Evolutionary conservation across 2,797 vertebrate species (phyloP).

Genomic region (Scolopax rusticola): DNA sequence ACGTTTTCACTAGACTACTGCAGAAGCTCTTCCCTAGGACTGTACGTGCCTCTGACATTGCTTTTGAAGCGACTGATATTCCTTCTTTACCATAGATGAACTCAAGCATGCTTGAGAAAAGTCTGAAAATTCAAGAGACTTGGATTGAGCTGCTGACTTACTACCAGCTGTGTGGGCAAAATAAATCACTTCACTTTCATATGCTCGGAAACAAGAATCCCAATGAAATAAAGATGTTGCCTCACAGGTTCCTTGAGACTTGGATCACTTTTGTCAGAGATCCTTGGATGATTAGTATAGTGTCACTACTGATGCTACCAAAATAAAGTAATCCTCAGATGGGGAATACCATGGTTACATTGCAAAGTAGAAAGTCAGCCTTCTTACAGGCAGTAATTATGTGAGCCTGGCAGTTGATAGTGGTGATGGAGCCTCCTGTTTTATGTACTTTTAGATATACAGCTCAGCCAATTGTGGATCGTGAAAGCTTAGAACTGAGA

Average conservation of each 20-base stretch:
- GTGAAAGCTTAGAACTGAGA: neutral
- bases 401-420: neutral
- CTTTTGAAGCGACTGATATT: neutral
- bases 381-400: neutral
- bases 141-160: slow-evolving; percentile 15
- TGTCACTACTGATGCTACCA: neutral
- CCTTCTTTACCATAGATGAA: neutral
- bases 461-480: neutral
- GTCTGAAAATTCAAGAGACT: slow-evolving; percentile 41
- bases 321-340: neutral
- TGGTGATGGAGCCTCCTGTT: neutral
- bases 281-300: neutral
- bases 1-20: neutral
- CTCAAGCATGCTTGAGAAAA: slow-evolving; percentile 27
- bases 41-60: neutral
- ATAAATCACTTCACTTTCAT: neutral
- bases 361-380: neutral
- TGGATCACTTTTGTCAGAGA: neutral
- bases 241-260: neutral
- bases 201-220: neutral
- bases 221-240: neutral
- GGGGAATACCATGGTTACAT: neutral
- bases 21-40: neutral
- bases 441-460: neutral
- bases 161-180: slow-evolving; percentile 34